phyloP scores from a whole-genome alignment of 2,888 invertebrate species.

The Dynastes maya region DNA sequence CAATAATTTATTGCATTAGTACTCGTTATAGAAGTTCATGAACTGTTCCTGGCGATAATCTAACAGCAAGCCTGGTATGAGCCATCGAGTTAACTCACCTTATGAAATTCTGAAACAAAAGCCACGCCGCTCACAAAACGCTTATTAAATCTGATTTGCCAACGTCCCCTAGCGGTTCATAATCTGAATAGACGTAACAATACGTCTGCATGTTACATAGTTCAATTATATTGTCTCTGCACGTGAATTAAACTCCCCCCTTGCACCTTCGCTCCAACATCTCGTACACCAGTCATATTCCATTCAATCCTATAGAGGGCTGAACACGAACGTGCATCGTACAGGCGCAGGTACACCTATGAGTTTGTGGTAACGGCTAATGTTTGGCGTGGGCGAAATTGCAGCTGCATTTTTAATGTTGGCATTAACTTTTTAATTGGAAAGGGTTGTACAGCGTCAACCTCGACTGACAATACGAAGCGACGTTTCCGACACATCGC shows the following conservation, averaged over 20 bases:
- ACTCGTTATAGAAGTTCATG: too few species aligned
- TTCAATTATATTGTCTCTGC: constrained; percentile 24
- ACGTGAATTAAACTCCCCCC: constrained; percentile 21
- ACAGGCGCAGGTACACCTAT: neutral
- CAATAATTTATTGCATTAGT: too few species aligned
- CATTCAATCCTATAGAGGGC: neutral
- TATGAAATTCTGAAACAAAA: constrained; percentile 9
- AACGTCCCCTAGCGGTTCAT: constrained; percentile 20
- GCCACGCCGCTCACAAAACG: neutral
- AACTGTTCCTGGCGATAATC: neutral
- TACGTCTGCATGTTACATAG: constrained; percentile 19
- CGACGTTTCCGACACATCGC: constrained; percentile 3
- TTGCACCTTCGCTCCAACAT: neutral
- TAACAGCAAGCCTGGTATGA: neutral
- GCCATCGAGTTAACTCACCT: neutral
- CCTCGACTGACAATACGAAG: neutral
- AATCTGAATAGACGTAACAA: constrained; percentile 28
- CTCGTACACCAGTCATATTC: neutral
- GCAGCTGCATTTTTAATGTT: constrained; percentile 50
- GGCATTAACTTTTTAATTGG: constrained; percentile 51
- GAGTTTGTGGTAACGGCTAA: constrained; percentile 19
- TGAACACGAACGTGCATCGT: neutral
- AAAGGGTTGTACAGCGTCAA: constrained; percentile 13
- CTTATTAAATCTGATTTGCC: constrained; percentile 24
- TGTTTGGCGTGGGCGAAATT: constrained; percentile 46